Percentiles rank a stretch among this genome's conserved stretches.
Evolutionary conservation across 2,888 invertebrate genomes (phyloP).

Genomic region (Galeruca laticollis): DNA sequence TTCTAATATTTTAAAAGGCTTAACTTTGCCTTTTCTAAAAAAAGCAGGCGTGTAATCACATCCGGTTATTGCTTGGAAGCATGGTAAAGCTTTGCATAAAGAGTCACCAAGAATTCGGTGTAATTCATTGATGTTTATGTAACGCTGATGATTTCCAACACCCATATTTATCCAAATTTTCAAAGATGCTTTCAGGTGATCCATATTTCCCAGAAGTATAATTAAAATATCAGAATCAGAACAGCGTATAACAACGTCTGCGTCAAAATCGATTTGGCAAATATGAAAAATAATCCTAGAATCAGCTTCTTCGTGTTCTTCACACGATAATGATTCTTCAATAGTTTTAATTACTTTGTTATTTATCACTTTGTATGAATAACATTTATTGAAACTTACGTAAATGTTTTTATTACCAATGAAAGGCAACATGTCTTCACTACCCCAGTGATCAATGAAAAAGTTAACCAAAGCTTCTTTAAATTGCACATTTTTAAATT

Average conservation of each 20-base stretch:
- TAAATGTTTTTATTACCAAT: conserved; percentile 42
- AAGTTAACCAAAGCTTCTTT: conserved; percentile 41
- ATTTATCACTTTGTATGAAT: conserved; percentile 29
- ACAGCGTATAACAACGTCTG: too few species aligned
- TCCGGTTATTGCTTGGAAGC: too few species aligned
- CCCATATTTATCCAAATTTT: conserved; percentile 27
- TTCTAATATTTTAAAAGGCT: too few species aligned
- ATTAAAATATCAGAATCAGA: too few species aligned
- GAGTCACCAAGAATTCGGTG: conserved; percentile 44
- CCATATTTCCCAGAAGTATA: conserved; percentile 45
- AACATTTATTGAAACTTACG: conserved; percentile 38
- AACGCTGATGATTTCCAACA: conserved; percentile 28
- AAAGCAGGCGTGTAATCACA: too few species aligned
- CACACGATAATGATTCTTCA: too few species aligned
- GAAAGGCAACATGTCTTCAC: conserved; percentile 37
- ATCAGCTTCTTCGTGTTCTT: conserved; percentile 39
- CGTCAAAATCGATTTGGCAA: conserved; percentile 31
- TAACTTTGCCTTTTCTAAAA: too few species aligned
- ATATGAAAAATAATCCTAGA: conserved; percentile 37
- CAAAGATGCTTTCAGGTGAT: conserved; percentile 30
- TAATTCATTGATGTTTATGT: conserved; percentile 48
- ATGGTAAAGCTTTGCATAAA: too few species aligned
- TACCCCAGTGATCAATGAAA: conserved; percentile 38
- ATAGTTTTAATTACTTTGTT: conserved; percentile 26
- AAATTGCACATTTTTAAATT: conserved; percentile 38